Evolutionary conservation across 2,113 vertebrate species (phyloP).

Genomic region (Chionis minor): DNA sequence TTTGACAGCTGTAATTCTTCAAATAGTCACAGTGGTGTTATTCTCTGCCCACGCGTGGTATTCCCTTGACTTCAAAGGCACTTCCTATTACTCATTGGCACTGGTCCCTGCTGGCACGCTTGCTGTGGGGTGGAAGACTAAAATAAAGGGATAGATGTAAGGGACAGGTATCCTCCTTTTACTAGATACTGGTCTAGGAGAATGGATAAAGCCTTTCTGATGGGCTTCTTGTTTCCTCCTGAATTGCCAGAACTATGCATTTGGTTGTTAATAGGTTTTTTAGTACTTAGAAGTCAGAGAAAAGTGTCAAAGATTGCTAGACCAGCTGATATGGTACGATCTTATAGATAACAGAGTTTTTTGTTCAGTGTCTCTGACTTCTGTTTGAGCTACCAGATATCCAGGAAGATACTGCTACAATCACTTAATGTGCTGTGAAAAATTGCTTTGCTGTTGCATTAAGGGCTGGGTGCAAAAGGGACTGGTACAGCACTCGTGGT

Average conservation of each 20-base stretch:
- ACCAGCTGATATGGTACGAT: background rate
- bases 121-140: background rate
- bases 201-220: background rate
- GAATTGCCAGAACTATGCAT: background rate
- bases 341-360: background rate
- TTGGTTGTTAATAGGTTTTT: background rate
- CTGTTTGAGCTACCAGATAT: background rate
- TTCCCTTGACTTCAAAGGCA: background rate
- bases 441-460: background rate
- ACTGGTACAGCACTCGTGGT: accelerated
- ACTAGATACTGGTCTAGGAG: background rate
- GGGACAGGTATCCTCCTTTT: background rate
- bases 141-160: background rate
- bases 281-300: background rate
- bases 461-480: background rate
- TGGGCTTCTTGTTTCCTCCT: background rate
- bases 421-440: background rate
- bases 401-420: background rate
- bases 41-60: background rate
- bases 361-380: background rate
- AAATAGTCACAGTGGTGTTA: background rate
- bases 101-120: background rate
- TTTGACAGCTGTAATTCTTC: background rate
- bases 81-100: background rate
- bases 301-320: background rate